phyloP scores from a whole-genome alignment of 2,888 invertebrate genomes.

The Melinopterus prodromus region DNA sequence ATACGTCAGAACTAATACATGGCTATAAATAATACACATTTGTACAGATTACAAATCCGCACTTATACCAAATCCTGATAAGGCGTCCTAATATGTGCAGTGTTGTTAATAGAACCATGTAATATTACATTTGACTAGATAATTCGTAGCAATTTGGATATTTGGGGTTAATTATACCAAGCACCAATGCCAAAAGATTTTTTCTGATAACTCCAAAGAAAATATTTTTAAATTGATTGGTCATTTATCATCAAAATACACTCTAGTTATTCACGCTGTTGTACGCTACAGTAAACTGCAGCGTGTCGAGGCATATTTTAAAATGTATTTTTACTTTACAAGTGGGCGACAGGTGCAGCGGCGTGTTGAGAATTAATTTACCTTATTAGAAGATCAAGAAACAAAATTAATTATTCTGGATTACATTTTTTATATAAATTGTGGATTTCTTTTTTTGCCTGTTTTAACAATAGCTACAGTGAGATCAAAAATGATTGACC shows the following conservation, averaged over 20 bases:
- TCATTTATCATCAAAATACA: neutral
- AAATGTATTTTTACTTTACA: neutral
- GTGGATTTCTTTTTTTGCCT: too few relatives aligned
- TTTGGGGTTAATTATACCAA: neutral
- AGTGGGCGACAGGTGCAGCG: neutral
- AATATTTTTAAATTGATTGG: neutral
- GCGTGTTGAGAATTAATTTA: neutral
- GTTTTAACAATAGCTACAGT: too few relatives aligned
- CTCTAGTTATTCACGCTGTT: neutral
- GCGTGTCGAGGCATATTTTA: neutral
- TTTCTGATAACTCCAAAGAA: too few relatives aligned
- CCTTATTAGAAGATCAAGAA: too few relatives aligned
- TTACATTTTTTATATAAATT: too few relatives aligned
- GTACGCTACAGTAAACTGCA: neutral
- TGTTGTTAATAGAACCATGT: neutral
- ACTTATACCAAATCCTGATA: neutral
- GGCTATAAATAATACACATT: neutral
- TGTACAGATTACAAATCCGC: neutral
- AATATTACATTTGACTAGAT: neutral
- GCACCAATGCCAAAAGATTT: too few relatives aligned
- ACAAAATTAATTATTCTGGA: too few relatives aligned
- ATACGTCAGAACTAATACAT: neutral
- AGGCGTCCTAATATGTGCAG: neutral
- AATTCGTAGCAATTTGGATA: neutral
- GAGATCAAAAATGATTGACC: too few relatives aligned